Evolutionary conservation across 2,113 vertebrate genomes (phyloP).

Genomic region (Cercocebus atys): DNA sequence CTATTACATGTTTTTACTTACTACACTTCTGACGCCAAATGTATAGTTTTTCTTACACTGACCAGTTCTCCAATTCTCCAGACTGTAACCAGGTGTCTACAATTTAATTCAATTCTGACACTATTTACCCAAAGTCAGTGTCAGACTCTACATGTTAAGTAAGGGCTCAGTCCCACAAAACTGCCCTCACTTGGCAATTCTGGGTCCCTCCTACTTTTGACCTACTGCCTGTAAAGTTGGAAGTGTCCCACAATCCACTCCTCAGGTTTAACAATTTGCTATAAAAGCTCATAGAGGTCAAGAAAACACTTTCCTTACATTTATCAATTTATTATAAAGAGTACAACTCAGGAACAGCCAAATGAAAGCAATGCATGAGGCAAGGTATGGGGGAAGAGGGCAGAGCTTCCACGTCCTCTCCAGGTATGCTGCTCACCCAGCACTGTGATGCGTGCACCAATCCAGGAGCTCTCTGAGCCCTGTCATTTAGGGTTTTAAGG

Average conservation of each 20-base stretch:
- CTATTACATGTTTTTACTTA: background rate
- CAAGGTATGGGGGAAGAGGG: too few species aligned
- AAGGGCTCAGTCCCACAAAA: background rate
- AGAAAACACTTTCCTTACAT: background rate
- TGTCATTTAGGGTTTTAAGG: background rate
- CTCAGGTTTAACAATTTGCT: background rate
- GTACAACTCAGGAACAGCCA: background rate
- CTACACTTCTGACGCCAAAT: background rate
- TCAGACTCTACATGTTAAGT: background rate
- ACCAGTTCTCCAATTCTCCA: background rate
- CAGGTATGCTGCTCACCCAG: accelerated
- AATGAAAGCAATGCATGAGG: background rate
- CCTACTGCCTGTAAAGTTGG: background rate
- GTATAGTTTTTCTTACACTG: background rate
- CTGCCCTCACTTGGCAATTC: background rate
- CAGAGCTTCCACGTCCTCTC: background rate
- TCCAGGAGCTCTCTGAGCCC: background rate
- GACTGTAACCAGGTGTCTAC: background rate
- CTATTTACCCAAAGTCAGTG: background rate
- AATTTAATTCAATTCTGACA: background rate
- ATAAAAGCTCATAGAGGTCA: background rate
- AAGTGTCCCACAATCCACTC: background rate
- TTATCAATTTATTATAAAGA: background rate
- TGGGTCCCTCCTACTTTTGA: background rate
- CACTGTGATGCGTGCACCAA: too few species aligned